Base-by-base conservation (phyloP, 2,888 invertebrate genomes). In the Meiosimyza decipiens region DNA sequence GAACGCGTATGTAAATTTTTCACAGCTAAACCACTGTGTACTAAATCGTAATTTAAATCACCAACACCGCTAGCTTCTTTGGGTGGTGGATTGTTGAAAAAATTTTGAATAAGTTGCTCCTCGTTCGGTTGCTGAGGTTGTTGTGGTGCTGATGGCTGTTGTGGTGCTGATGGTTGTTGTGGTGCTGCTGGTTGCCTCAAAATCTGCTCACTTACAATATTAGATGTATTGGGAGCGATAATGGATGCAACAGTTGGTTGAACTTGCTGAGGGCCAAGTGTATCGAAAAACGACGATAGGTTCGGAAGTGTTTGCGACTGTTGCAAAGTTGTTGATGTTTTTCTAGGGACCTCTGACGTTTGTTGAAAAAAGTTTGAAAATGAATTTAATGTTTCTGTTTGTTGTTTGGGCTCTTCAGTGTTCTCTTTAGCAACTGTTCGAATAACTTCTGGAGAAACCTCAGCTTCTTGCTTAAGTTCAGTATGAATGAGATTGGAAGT, bases 1-100 rank as follows among this genome's bases (percentile, higher is more conserved):
- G 86, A 84, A n/a, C 85, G 82, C 59, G 77, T 78, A 64, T 82
- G 80, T 22, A 79, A 65, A 60, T 78, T 81, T 57, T 81, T 81
- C 3, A 79, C 79, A 1, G 80, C 79, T 49, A 85, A 66, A 22
- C 85, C 85, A 51, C 84, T 84, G 74, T 86, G 86, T 3, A 85
- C 85, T 18, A 86, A 76, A 73, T 87, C 83, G 80, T 87, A 86
- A 65, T 86, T 86, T 11, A 86, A 78, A 75, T 86, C 86, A 6
- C 84, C 85, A 0, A 81, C 82, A 2, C 81, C 81, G 47, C 81
- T 80, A 2, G 81, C 80, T 71, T 83, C 83, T 72, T 86, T 85
- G 74, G 84, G 82, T 28, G 83, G 81, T 63, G 87, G 87, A 83
- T 87, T 86, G 71, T 87, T 87, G 74, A 87, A 87, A 74, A 87